Conservation (phyloP, 2,113 vertebrate species). For the Spilogale gracilis region DNA sequence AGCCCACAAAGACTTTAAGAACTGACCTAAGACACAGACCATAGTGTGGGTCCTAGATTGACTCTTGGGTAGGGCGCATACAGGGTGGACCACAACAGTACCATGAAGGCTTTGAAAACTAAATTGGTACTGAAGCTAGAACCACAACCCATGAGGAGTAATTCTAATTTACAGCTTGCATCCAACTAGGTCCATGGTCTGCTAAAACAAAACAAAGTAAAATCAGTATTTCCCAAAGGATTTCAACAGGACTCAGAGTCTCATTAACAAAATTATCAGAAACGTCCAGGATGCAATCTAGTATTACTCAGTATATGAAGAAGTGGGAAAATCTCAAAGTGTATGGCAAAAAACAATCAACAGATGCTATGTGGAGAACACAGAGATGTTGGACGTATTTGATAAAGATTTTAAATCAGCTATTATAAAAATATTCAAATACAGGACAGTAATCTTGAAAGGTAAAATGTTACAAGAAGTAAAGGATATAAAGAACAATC, state of each 20-base stretch:
- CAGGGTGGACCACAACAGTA: not conserved
- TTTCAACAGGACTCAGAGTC: not conserved
- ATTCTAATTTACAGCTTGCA: not conserved
- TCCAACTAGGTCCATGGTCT: not conserved
- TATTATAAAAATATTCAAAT: conserved; percentile 12
- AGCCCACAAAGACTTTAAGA: not conserved
- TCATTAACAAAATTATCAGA: not conserved
- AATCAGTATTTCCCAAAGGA: not conserved
- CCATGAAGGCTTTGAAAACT: not conserved
- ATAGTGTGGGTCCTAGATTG: not conserved
- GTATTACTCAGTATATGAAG: not conserved
- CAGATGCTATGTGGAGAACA: not conserved
- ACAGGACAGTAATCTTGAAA: not conserved
- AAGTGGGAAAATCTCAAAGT: not conserved
- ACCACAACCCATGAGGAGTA: not conserved
- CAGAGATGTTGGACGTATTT: not conserved
- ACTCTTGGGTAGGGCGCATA: accelerated
- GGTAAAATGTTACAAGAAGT: not conserved
- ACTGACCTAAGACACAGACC: not conserved
- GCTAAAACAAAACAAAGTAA: not conserved
- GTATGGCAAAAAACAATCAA: not conserved
- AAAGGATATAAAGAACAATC: not conserved
- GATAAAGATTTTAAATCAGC: not conserved
- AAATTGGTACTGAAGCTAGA: not conserved
- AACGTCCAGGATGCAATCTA: not conserved